Evolutionary conservation across 2,888 invertebrate species (phyloP), one percentile per base, ranked within the genome.

Genomic region (Heliconius cydno): DNA sequence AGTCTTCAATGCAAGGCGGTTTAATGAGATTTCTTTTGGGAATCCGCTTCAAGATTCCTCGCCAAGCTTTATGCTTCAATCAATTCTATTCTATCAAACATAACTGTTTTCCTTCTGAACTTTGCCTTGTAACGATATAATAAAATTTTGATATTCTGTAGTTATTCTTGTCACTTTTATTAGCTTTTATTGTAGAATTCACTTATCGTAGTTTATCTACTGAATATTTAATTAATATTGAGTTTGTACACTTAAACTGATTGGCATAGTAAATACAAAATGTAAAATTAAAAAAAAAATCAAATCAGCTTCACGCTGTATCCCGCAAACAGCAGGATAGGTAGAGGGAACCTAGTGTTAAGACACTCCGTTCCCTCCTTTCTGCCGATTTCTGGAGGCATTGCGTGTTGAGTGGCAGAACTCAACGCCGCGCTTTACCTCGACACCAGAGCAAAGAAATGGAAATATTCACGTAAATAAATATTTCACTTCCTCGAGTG

Each of bases 21-120:
- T 91, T 92, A 92, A 93, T 93, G 92, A 92, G 92, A 90, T 92
- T 92, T 92, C 91, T 92, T 91, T 89, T 79, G 83, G 86, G 89
- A 88, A 90, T 89, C 88, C 85, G 88, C 86, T 79, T 79, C 79
- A 80, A 82, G 81, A 83, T 82, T 78, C 79, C 78, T 77, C 78
- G 68, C 76, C 76, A 78, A 81, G 80, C 81, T 84, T 83, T 81
- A 83, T 82, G 82, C 81, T 80, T 77, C 81, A 81, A 84, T 83
- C 84, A 83, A 83, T 82, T 84, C 81, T 77, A 81, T 83, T 79
- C 80, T 77, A 77, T 76, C 76, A 34, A 76, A 63, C 78, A 38
- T 72, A 73, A 79, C 72, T 63, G 79, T 57, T 79, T 79, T 77
- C 57, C 60, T 34, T 79, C 73, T 46, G 38, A 73, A 65, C 60